Evolutionary conservation across 2,888 invertebrate species (phyloP).

Genomic region (Nowickia ferox): DNA sequence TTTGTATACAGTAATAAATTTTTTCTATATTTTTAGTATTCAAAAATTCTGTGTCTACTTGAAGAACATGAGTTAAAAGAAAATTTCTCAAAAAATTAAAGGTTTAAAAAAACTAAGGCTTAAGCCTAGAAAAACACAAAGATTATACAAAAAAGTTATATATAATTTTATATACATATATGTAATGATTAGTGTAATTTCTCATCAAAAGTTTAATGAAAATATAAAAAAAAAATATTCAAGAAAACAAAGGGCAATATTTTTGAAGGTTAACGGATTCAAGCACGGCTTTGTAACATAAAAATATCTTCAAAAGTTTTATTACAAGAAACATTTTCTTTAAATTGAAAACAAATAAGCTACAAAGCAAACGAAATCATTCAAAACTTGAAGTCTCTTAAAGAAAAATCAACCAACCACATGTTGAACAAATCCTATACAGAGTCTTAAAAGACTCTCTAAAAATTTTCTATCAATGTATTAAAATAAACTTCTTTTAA

Average conservation of each 20-base stretch:
- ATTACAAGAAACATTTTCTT: slow-evolving; percentile 1
- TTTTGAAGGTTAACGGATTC: slow-evolving; percentile 78
- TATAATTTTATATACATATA: slow-evolving; percentile 12
- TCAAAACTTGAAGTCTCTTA: not conserved
- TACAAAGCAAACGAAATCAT: not conserved
- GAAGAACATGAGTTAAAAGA: slow-evolving; percentile 19
- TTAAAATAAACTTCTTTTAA: slow-evolving; percentile 29
- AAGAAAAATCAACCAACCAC: slow-evolving; percentile 14
- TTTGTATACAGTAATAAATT: slow-evolving; percentile 6
- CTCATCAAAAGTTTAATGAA: slow-evolving; percentile 7
- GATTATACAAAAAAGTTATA: slow-evolving; percentile 46
- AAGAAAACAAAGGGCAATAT: slow-evolving; percentile 75
- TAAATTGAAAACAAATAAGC: not conserved
- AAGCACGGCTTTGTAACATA: slow-evolving; percentile 63
- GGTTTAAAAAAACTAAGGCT: slow-evolving; percentile 51
- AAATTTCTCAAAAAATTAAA: not conserved
- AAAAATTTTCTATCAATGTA: slow-evolving; percentile 62
- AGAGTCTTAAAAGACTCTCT: slow-evolving; percentile 60
- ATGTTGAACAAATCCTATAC: slow-evolving; percentile 22
- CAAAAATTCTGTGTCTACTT: slow-evolving; percentile 31
- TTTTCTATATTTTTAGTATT: slow-evolving; percentile 9
- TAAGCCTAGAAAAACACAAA: slow-evolving; percentile 62
- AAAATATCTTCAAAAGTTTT: slow-evolving; percentile 36
- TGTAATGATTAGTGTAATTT: slow-evolving; percentile 59
- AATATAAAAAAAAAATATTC: slow-evolving; percentile 18